A percentile compares a stretch with the other conserved stretches of the same genome.
Conservation (phyloP, 2,888 invertebrate species). For the Bellardia pandia region DNA sequence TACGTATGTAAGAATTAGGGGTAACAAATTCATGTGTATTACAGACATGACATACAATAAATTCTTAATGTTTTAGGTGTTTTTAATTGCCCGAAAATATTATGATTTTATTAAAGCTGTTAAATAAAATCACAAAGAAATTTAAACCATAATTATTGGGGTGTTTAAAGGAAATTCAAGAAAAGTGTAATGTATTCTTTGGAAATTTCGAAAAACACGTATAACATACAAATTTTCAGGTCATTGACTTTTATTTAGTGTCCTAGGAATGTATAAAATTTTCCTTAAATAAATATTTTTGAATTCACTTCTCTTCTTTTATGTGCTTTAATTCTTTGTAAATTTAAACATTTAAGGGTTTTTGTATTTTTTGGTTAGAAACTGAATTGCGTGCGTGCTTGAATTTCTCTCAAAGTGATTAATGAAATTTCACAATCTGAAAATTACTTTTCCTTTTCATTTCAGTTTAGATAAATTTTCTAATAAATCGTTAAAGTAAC, state of each 20-base stretch:
- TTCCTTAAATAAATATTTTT: slow-evolving; percentile 5
- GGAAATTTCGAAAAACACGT: background rate
- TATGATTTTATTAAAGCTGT: slow-evolving; percentile 72
- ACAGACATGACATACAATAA: background rate
- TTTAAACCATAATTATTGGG: slow-evolving; percentile 67
- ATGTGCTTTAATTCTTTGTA: background rate
- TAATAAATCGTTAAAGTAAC: slow-evolving; percentile 51
- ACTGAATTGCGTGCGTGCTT: slow-evolving; percentile 60
- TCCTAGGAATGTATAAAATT: background rate
- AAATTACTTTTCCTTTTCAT: slow-evolving; percentile 27
- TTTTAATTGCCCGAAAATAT: slow-evolving; percentile 72
- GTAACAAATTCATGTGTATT: slow-evolving; percentile 37
- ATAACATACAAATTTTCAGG: slow-evolving; percentile 24
- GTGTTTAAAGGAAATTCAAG: slow-evolving; percentile 33
- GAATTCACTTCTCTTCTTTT: background rate
- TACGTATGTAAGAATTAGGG: slow-evolving; percentile 31
- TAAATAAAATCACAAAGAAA: slow-evolving; percentile 62
- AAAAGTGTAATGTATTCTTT: background rate
- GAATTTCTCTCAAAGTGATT: slow-evolving; percentile 58
- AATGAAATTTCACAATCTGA: slow-evolving; percentile 58
- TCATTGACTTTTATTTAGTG: slow-evolving; percentile 53
- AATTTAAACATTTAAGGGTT: slow-evolving; percentile 28
- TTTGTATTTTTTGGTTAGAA: background rate
- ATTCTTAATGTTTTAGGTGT: slow-evolving; percentile 67
- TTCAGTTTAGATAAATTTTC: slow-evolving; percentile 19